phyloP scores from a whole-genome alignment of 2,797 vertebrate genomes.

The Myotis daubentonii region DNA sequence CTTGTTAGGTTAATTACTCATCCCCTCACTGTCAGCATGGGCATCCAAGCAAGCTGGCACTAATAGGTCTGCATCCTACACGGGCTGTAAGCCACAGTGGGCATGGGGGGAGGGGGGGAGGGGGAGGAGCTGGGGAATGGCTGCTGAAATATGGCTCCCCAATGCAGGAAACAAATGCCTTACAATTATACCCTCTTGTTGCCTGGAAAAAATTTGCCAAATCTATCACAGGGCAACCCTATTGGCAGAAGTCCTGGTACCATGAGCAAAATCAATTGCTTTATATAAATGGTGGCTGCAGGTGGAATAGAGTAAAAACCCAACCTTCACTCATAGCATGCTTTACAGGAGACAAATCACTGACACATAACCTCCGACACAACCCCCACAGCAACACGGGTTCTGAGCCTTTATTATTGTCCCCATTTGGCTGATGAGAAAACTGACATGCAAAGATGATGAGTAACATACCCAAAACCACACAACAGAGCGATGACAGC shows the following conservation, averaged over 20 bases:
- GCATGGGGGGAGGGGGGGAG: too few species aligned
- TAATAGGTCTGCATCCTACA: background rate
- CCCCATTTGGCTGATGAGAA: background rate
- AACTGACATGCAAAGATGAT: background rate
- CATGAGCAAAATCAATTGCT: background rate
- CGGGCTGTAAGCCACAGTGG: background rate
- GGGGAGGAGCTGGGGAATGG: too few species aligned
- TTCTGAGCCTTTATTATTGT: background rate
- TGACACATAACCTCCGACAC: background rate
- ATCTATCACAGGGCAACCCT: background rate
- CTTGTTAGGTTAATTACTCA: slow-evolving; percentile 22
- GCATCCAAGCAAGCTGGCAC: background rate
- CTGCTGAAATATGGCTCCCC: background rate
- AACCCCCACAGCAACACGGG: background rate
- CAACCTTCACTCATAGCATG: background rate
- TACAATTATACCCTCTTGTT: background rate
- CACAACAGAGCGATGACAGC: background rate
- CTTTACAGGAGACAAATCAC: background rate
- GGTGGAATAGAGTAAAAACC: background rate
- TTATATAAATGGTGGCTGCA: background rate
- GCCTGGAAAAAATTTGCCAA: background rate
- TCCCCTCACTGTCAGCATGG: background rate
- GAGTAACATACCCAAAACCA: background rate
- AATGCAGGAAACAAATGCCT: background rate
- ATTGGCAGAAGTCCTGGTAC: background rate